Base-by-base conservation (phyloP, 1,140 invertebrate genomes). In the Bombus waltoni region DNA sequence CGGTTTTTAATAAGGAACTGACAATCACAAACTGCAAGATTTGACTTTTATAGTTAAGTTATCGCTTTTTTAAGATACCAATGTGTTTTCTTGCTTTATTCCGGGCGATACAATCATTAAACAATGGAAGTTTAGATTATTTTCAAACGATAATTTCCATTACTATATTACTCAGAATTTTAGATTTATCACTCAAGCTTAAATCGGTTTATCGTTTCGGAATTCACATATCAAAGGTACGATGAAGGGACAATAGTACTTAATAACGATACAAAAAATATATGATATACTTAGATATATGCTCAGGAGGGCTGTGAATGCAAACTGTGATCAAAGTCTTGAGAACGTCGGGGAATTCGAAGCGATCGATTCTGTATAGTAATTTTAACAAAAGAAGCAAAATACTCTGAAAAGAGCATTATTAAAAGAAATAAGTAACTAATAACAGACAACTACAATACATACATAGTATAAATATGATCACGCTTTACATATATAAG, bases 1-100 rank as follows among this genome's bases (percentile, higher is more conserved):
- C 3, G 10, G 2, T 83, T 68, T 40, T 78, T 53, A 13, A 25
- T 3, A 53, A 66, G 0, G 1, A 13, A 76, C 44, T 68, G 73
- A 25, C 57, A 25, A n/a, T 42, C 9, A 10, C 25, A 5, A 44
- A 13, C 9, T 0, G 1, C 2, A 53, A 4, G 18, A 57, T 75
- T 32, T 32, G 42, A 68, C 81, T 89, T 83, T 89, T 89, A 89
- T 89, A 89, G 40, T 0, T 11, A 9, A 32, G 74, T 84, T 84
- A 84, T 84, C 82, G 3, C 1, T 5, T 9, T 13, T 28, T n/a
- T 2, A 62, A n/a, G 28, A n/a, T 62, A 62, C 5, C 28, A 4
- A n/a, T n/a, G 11, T n/a, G 3, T 28, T 0, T 62, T 3, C 28
- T 28, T n/a, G 47, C 18, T 1, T 53, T 53, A 5, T 28, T 13